Conservation (phyloP, 2,888 invertebrate genomes). For the Leucophenga montana region DNA sequence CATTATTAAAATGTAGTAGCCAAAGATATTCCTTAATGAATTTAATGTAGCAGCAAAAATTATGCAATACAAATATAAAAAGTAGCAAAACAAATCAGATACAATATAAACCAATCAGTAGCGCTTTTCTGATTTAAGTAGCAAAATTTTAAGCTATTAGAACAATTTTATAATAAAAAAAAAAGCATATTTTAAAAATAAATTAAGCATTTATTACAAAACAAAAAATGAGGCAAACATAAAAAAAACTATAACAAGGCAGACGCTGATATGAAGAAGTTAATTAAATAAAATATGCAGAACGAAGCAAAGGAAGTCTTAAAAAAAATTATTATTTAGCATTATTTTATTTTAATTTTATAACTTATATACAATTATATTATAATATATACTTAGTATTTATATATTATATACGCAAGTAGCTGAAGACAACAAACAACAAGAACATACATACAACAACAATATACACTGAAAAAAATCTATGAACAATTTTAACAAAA, state of each 20-base stretch:
- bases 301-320: too few relatives aligned
- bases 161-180: constrained; percentile 24
- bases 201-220: constrained; percentile 56
- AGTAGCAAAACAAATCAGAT: too few relatives aligned
- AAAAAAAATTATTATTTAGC: constrained; percentile 8
- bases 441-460: constrained; percentile 41
- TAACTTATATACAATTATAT: neutral
- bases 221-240: constrained; percentile 45
- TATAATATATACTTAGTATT: neutral
- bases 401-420: constrained; percentile 57
- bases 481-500: too few relatives aligned
- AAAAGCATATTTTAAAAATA: constrained; percentile 46
- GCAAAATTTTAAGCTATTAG: too few relatives aligned
- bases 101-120: too few relatives aligned
- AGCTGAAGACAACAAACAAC: constrained; percentile 40
- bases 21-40: constrained; percentile 11
- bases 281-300: neutral
- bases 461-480: constrained; percentile 20
- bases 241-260: constrained; percentile 54
- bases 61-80: neutral
- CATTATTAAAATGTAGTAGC: neutral
- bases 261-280: constrained; percentile 52
- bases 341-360: constrained; percentile 22
- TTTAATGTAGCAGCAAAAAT: constrained; percentile 2
- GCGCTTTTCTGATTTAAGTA: too few relatives aligned